phyloP scores from a whole-genome alignment of 2,888 invertebrate genomes.

The Syritta pipiens region DNA sequence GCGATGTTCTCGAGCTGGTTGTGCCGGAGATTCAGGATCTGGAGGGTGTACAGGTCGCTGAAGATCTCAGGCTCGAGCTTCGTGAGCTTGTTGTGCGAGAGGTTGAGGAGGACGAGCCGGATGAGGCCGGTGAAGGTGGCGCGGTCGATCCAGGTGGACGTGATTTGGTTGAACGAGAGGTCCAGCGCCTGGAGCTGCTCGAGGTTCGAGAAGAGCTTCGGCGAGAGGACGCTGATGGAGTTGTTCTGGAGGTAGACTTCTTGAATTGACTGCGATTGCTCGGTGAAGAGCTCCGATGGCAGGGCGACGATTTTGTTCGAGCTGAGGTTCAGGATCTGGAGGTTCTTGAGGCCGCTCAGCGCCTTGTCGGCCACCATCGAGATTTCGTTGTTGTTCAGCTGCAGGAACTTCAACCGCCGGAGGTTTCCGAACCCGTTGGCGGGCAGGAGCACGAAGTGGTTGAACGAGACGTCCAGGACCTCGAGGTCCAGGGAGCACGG shows the following conservation, averaged over 20 bases:
- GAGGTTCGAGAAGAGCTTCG: conserved; percentile 91
- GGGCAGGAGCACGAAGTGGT: conserved; percentile 91
- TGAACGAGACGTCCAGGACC: conserved; percentile 90
- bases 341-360: conserved; percentile 87
- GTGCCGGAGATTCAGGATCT: conserved; percentile 91
- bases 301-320: conserved; percentile 94
- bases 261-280: conserved; percentile 88
- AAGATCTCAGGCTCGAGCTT: conserved; percentile 91
- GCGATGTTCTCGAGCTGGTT: conserved; percentile 91
- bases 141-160: conserved; percentile 91
- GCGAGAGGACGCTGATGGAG: conserved; percentile 91
- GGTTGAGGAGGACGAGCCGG: conserved; percentile 90
- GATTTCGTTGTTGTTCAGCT: conserved; percentile 93
- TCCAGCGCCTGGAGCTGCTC: conserved; percentile 90
- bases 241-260: conserved; percentile 95
- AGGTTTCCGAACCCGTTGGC: conserved; percentile 90
- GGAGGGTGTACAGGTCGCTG: conserved; percentile 90
- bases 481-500: conserved; percentile 90
- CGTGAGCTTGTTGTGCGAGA: conserved; percentile 91
- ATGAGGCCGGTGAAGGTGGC: conserved; percentile 93
- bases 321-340: conserved; percentile 92
- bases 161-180: conserved; percentile 91
- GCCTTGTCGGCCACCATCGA: conserved; percentile 92
- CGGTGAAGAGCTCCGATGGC: conserved; percentile 91
- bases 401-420: conserved; percentile 87